Evolutionary conservation across 2,113 vertebrate species (phyloP), one percentile per base, ranked within the genome.

Genomic region (Mixornis gularis): DNA sequence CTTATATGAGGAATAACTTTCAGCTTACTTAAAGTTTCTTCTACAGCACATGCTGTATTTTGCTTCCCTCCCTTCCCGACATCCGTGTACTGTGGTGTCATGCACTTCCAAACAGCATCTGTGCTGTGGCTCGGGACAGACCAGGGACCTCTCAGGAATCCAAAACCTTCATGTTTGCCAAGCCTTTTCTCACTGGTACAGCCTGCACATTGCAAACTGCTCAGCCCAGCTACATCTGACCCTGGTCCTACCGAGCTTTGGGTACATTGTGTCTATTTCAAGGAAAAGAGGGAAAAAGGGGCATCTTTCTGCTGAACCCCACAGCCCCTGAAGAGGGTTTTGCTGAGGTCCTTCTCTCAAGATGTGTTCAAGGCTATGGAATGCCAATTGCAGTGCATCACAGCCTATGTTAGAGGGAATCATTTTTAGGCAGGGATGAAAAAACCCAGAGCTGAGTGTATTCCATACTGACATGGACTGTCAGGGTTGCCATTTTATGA

Each of bases 1-100:
- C 65, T 86, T 48, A 36, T 63, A 84, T 89, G 92, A 94, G 62
- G 93, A 94, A 95, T 84, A 86, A 49, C 15, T 70, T 72, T 93
- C 64, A 81, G 86, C 73, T 95, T 93, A 90, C 85, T 93, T 95
- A 87, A 95, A 92, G 46, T 95, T 94, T 96, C 88, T 86, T 94
- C 79, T 92, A 41, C 49, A 6, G 12, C 77, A 91, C 65, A 81
- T 64, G 65, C 58, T 81, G 63, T 32, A 30, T 92, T 95, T 77
- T 96, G 8, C 52, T 80, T 92, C 77, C 88, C 86, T 94, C 80
- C 92, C 88, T 81, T 88, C 65, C 86, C 79, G 81, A 78, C 11
- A 62, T 74, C 65, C 38, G 1, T 80, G 70, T 69, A 44, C 72
- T 81, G 53, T 60, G 58, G 34, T 64, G 41, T 58, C 24, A 6